These are phyloP conservation scores for Calyptommatus sinebrachiatus DNA, from an alignment of 2,113 vertebrate genomes.

Conservation along the genomic window DNA sequence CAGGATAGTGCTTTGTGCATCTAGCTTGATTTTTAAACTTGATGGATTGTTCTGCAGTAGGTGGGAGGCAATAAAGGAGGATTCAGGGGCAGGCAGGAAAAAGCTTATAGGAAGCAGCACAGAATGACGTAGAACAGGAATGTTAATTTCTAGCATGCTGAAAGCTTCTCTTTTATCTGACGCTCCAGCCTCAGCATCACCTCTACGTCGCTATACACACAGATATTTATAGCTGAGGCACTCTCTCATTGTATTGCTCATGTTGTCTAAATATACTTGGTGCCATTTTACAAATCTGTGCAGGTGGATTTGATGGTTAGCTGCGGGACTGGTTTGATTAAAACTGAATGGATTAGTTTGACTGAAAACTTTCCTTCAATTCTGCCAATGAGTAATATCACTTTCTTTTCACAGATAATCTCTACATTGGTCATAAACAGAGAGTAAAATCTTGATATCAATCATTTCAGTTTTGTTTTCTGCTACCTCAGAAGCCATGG, in stretches of 20 bases:
- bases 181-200: constrained; percentile 12
- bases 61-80: constrained; percentile 1
- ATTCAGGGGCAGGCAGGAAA: accelerated
- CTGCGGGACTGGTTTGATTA: not conserved
- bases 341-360: not conserved
- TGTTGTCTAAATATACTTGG: constrained; percentile 21
- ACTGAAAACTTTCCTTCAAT: not conserved
- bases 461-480: not conserved
- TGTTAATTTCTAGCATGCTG: constrained; percentile 9
- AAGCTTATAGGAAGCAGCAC: not conserved
- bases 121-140: not conserved
- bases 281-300: constrained; percentile 8
- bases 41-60: not conserved
- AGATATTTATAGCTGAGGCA: constrained; percentile 32
- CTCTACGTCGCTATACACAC: constrained; percentile 6
- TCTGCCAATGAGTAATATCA: too few species aligned
- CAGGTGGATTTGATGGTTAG: not conserved
- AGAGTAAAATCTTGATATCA: not conserved
- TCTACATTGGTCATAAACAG: not conserved
- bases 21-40: constrained; percentile 7
- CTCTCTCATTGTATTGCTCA: not conserved
- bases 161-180: not conserved
- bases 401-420: not conserved
- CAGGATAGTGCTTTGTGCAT: not conserved
- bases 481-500: not conserved